phyloP scores from a whole-genome alignment of 2,888 invertebrate species.

The Lumbricus terrestris region DNA sequence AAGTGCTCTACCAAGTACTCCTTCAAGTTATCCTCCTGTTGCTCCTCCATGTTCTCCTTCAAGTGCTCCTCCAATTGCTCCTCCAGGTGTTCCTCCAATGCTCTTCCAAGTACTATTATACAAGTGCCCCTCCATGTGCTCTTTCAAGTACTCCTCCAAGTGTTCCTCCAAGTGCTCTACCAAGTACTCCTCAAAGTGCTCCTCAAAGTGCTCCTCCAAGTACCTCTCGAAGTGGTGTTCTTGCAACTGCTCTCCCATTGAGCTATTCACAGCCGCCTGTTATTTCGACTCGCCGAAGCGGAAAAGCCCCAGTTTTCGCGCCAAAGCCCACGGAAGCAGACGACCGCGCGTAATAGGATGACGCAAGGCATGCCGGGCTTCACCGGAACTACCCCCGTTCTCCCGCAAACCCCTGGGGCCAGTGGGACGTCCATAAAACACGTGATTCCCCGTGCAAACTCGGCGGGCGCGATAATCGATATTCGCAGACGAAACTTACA shows the following conservation, averaged over 20 bases:
- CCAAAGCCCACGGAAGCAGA: neutral
- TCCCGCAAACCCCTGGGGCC: neutral
- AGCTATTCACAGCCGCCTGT: neutral
- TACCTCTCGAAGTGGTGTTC: no score
- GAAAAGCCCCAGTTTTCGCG: neutral
- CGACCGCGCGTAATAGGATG: constrained; percentile 3
- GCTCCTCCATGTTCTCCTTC: no score
- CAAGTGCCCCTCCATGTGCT: no score
- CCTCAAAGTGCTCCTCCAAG: no score
- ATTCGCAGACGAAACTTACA: neutral
- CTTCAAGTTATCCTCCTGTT: no score
- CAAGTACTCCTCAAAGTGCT: no score
- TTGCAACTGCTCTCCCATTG: neutral
- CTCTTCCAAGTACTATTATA: no score
- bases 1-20: no score
- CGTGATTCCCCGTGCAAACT: neutral
- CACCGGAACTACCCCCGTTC: neutral
- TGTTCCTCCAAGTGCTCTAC: no score
- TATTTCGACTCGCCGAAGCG: neutral
- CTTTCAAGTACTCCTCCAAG: no score
- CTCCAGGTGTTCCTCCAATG: no score
- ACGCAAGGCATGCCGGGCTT: constrained; percentile 3
- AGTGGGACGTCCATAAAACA: neutral
- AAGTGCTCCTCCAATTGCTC: no score
- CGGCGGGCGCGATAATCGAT: constrained; percentile 11